These are phyloP conservation scores for Drosophila sordidapex DNA, from an alignment of 2,888 invertebrate species.

Conservation along the genomic window DNA sequence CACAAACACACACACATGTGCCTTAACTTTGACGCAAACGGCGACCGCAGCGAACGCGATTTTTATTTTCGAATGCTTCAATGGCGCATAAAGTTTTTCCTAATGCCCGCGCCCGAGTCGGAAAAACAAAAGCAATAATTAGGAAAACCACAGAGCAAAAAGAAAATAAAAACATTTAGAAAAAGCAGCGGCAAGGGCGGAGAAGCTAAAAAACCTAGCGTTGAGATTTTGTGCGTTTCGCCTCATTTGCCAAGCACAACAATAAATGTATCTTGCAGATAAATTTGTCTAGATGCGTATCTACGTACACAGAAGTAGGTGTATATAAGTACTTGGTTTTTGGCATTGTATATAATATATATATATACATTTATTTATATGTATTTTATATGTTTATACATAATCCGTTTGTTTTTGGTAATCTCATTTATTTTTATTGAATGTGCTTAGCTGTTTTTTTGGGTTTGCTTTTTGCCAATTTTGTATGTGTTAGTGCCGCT, in stretches of 20 bases:
- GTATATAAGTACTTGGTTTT: constrained; percentile 8
- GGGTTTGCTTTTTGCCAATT: constrained; percentile 13
- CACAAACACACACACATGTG: constrained; percentile 17
- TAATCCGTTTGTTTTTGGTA: constrained; percentile 23
- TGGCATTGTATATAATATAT: background rate
- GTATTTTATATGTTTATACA: background rate
- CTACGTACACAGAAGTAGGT: constrained; percentile 26
- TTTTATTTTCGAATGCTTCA: constrained; percentile 79
- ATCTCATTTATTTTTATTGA: constrained; percentile 39
- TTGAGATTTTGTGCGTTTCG: constrained; percentile 71
- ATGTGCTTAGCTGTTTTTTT: background rate
- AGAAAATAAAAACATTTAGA: constrained; percentile 19
- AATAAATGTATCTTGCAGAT: constrained; percentile 58
- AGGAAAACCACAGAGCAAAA: constrained; percentile 39
- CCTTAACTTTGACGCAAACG: constrained; percentile 66
- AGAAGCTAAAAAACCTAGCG: constrained; percentile 54
- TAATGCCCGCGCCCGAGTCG: constrained; percentile 80
- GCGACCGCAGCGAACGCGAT: constrained; percentile 62
- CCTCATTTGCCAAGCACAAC: constrained; percentile 78
- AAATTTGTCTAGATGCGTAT: constrained; percentile 48
- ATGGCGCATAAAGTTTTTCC: constrained; percentile 80
- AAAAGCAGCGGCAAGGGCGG: constrained; percentile 50
- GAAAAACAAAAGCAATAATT: constrained; percentile 79
- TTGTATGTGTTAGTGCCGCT: constrained; percentile 30
- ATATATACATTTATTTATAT: constrained; percentile 10